Base-by-base conservation (phyloP, 30 jellyfish, hydroid and myxozoan species). In the Sanderia malayensis region DNA sequence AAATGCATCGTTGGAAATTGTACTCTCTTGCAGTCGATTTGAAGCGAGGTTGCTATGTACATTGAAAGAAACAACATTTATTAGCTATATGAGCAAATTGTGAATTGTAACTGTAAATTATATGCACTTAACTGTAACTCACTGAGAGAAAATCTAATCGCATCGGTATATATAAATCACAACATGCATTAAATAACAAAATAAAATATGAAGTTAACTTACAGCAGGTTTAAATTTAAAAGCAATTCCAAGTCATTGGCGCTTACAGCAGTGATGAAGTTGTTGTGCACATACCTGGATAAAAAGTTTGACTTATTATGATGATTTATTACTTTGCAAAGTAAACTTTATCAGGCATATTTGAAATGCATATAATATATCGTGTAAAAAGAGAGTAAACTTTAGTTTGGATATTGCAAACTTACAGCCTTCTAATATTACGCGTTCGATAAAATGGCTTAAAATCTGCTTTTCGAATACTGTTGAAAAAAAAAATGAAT, bases 1-100 rank as follows among this genome's bases (percentile, higher is more conserved):
- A 66, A 88, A 88, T 28, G 97, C 97, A 0, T 80, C 85, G 53
- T 58, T 74, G 75, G 80, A 86, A 66, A 88, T 88, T 2, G 92
- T 72, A n/a, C 46, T 34, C n/a, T 88, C 95, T 47, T 66, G 68
- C 20, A 88, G 84, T 11, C 67, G 61, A 64, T 88, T 88, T 31
- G 55, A 11, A 26, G 31, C 49, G 9, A 88, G 58, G 28, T 80
- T 79, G 45, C 97, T 88, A 64, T 11, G n/a, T n/a, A n/a, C n/a
- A 67, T 37, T 37, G 53, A 73, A 33, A 55, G 58, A 29, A 45
- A 15, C n/a, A n/a, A n/a, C n/a, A n/a, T n/a, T n/a, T n/a, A n/a
- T n/a, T n/a, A n/a, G n/a, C n/a, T n/a, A n/a, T n/a, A n/a, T n/a
- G n/a, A n/a, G n/a, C n/a, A n/a, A n/a, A n/a, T n/a, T n/a, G n/a